Base-by-base conservation (phyloP, 2,888 invertebrate genomes). In the Agrotis ipsilon region DNA sequence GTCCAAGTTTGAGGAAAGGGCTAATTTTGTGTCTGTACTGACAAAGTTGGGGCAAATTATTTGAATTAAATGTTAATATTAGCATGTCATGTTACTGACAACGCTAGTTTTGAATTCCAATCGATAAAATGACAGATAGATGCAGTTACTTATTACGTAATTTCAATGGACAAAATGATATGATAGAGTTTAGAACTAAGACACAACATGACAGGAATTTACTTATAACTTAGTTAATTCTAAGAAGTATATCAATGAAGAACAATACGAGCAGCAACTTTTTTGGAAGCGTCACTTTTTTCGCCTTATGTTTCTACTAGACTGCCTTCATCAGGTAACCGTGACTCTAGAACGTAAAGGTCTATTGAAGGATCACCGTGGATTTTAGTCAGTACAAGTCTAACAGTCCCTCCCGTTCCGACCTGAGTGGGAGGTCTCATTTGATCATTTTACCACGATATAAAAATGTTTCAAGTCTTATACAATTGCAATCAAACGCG, bases 1-100 rank as follows among this genome's bases (percentile, higher is more conserved):
- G 78, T 83, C 84, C 67, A 48, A 45, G 52, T 66, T 52, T 59
- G 45, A 43, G 52, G 32, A 46, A 45, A 61, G 63, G 46, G 60
- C 39, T 59, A 66, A 72, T 63, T 46, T 76, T 57, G 46, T 57
- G 39, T 19, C 45, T 32, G 27, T 19, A 19, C 54, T 16, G 60
- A n/a, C 54, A 43, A 48, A 43, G 5, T n/a, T 55, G 9, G 32
- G 21, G 24, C 39, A 19, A 9, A 21, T 71, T 52, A 75, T 27
- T 67, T 52, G 5, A 52, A 54, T 71, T n/a, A 5, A 71, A 68
- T 43, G 19, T 54, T 54, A 1, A 48, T 16, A 46, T 67, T n/a
- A 13, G 4, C 13, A n/a, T 2, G 43, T 43, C 48, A 27, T 13
- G 48, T 48, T 70, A 24, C 18, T 32, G 19, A 69, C 32, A 21